phyloP scores from a whole-genome alignment of 2,797 vertebrate species.

The Chrysocyon brachyurus region DNA sequence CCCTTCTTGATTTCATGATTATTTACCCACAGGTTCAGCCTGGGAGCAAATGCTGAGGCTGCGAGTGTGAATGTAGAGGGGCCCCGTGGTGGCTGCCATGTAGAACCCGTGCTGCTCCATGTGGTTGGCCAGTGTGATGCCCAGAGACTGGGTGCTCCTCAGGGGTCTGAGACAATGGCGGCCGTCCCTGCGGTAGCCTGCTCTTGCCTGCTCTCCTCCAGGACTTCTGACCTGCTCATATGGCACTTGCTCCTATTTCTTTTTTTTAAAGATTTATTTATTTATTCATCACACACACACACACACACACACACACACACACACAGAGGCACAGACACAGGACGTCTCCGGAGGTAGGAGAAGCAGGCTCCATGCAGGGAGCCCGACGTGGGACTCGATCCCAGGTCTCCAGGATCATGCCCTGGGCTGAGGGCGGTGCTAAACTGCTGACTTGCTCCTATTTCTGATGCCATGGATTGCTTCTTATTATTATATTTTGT shows the following conservation, averaged over 20 bases:
- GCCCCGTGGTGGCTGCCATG: background rate
- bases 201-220: background rate
- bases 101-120: no score
- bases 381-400: no score
- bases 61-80: background rate
- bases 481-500: background rate
- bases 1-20: background rate
- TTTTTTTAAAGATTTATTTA: no score
- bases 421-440: no score
- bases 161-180: background rate
- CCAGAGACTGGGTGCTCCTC: fast-evolving
- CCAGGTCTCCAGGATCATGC: no score
- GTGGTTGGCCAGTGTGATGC: background rate
- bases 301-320: no score
- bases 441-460: background rate
- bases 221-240: background rate
- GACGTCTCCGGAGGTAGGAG: no score
- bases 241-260: background rate
- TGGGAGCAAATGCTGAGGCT: background rate
- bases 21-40: background rate
- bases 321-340: no score
- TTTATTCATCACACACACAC: no score
- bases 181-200: background rate
- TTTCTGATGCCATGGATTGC: background rate
- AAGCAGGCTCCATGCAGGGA: no score